Conservation (phyloP, 2,113 vertebrate species). For the Crypturellus undulatus region DNA sequence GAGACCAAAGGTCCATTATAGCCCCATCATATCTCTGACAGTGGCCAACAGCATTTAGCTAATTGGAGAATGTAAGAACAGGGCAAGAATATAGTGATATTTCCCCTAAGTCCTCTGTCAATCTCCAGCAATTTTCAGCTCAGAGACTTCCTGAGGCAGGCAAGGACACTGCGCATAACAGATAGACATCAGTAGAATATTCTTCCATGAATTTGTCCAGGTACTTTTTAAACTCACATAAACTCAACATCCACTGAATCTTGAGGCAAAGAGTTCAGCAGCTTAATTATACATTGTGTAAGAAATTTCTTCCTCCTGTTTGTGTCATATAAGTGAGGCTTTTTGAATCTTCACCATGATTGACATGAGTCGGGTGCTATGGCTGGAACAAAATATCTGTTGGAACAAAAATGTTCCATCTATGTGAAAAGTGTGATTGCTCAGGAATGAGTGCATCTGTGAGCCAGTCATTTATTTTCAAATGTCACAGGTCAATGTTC, state of each 20-base stretch:
- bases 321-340: conserved; percentile 1
- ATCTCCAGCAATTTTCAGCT: neutral
- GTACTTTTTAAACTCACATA: neutral
- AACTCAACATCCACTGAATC: neutral
- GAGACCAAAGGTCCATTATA: neutral
- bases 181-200: neutral
- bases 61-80: neutral
- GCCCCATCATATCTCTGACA: neutral
- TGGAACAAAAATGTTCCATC: conserved; percentile 49
- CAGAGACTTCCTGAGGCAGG: neutral
- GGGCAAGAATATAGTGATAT: neutral
- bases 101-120: neutral
- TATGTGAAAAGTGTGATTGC: conserved; percentile 18
- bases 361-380: neutral
- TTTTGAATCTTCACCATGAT: conserved; percentile 39
- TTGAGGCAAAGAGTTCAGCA: neutral
- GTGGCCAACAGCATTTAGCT: neutral
- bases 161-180: neutral
- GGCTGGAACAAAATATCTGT: conserved; percentile 43
- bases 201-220: neutral
- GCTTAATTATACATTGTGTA: conserved; percentile 7
- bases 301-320: neutral
- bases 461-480: conserved; percentile 6
- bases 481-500: conserved; percentile 63
- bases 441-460: neutral